Evolutionary conservation across 2,113 vertebrate species (phyloP), one percentile per base, ranked within the genome.

Genomic region (Cyphomyrus discorhynchus): DNA sequence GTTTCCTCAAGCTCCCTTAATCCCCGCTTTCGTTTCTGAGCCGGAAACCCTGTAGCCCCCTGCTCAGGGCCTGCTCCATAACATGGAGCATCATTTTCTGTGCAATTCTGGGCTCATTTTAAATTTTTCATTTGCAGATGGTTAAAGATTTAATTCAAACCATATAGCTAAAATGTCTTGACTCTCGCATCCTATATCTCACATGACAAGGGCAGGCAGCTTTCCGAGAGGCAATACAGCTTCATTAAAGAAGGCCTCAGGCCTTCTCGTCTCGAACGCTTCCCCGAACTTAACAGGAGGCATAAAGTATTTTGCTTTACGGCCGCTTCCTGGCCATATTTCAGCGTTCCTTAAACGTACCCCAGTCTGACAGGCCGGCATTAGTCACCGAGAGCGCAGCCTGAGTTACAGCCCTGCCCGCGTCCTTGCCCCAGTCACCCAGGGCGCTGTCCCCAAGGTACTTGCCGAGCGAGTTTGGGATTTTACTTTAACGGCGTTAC

Each of bases 251-350:
- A 3, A 53, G 62, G 15, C 47, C n/a, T 49, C 50, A 6, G 10
- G 50, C 85, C 15, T 87, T 87, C 50, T 87, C 42, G 45, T 53
- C 31, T 87, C 13, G 7, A 87, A 87, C 27, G 24, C 24, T 45
- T 74, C 42, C 66, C 27, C 62, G 2, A 87, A 39, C 10, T 19
- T 87, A 87, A 87, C 27, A 56, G 85, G 7, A 87, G 85, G 49
- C 50, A 87, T 87, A 87, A 84, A 84, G 5, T 31, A 87, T 87
- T 87, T 53, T 87, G 47, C n/a, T 87, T 53, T 53, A 87, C 19
- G 31, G 24, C 31, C n/a, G 15, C 50, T 52, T 53, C 35, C 50
- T 19, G 50, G 85, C 49, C 49, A 47, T 84, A 84, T 84, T 84
- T 84, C 21, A 84, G 82, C 1, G 8, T 47, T 24, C 82, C 82